Evolutionary conservation across 2,888 invertebrate genomes (phyloP).

Genomic region (Thymelicus acteon): DNA sequence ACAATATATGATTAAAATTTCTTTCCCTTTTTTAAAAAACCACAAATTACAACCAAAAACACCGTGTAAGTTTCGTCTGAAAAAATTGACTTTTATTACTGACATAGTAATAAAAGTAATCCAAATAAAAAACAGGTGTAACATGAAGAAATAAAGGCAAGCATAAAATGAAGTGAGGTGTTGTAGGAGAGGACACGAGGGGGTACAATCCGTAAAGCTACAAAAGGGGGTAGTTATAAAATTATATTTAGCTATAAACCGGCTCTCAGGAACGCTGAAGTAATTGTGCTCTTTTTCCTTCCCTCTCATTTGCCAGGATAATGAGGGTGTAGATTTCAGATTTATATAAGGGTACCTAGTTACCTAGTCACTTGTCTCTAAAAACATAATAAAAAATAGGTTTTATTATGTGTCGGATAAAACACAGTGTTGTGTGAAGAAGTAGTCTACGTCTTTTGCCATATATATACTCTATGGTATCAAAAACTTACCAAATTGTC

Average conservation of each 20-base stretch:
- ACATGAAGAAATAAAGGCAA: conserved; percentile 16
- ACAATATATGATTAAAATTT: no score
- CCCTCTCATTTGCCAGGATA: conserved; percentile 45
- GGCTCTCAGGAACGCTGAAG: conserved; percentile 30
- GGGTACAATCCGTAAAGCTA: conserved; percentile 28
- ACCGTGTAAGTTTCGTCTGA: no score
- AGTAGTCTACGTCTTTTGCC: no score
- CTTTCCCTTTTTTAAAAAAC: no score
- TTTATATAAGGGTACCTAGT: conserved; percentile 4
- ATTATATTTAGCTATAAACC: conserved; percentile 40
- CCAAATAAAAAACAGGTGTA: background rate
- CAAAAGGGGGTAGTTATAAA: conserved; percentile 37
- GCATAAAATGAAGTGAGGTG: conserved; percentile 21
- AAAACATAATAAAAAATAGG: no score
- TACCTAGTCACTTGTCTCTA: background rate
- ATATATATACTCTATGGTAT: no score
- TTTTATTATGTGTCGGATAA: no score
- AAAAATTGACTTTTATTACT: no score
- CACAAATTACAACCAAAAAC: no score
- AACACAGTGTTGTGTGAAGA: no score
- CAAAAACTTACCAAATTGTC: no score
- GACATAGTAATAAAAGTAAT: no score
- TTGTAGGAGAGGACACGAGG: conserved; percentile 5
- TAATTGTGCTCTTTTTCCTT: conserved; percentile 48
- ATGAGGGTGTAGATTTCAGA: conserved; percentile 17